Percentiles rank a stretch among this genome's conserved stretches.
These are phyloP conservation scores for Cryptocheilus praepositus DNA, from an alignment of 2,888 invertebrate species.

Conservation along the genomic window DNA sequence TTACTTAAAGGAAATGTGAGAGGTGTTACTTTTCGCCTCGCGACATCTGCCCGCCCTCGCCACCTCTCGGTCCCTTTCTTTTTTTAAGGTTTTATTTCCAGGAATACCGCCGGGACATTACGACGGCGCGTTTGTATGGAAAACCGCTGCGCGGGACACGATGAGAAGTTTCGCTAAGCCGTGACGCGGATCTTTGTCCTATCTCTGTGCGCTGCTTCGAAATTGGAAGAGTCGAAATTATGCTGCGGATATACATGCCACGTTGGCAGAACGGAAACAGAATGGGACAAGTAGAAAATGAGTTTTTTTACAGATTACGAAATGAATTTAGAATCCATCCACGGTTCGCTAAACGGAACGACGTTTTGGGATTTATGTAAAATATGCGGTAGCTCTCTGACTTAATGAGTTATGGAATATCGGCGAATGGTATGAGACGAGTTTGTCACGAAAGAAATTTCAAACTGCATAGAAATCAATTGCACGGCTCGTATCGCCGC, in stretches of 20 bases:
- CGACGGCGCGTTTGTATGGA: too few relatives aligned
- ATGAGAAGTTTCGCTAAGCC: neutral
- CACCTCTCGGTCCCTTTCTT: neutral
- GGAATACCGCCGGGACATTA: constrained; percentile 37
- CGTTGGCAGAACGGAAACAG: too few relatives aligned
- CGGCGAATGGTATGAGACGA: too few relatives aligned
- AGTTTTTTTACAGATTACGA: neutral
- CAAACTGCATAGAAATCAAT: constrained; percentile 36
- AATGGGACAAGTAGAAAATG: too few relatives aligned
- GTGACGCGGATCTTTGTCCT: neutral
- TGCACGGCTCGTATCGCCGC: constrained; percentile 28
- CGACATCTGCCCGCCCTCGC: constrained; percentile 22
- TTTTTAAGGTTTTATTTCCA: constrained; percentile 42
- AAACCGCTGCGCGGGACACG: too few relatives aligned
- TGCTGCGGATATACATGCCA: too few relatives aligned
- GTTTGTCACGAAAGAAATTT: neutral
- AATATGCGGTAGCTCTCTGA: too few relatives aligned
- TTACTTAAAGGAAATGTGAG: constrained; percentile 69
- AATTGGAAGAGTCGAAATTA: neutral
- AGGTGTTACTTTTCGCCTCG: constrained; percentile 57
- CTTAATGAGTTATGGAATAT: too few relatives aligned
- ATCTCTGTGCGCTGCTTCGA: neutral
- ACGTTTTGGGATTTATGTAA: too few relatives aligned
- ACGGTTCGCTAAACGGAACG: too few relatives aligned
- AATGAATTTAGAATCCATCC: too few relatives aligned